These are phyloP conservation scores for Andrena praecox DNA, from an alignment of 2,888 invertebrate genomes.

Conservation along the genomic window DNA sequence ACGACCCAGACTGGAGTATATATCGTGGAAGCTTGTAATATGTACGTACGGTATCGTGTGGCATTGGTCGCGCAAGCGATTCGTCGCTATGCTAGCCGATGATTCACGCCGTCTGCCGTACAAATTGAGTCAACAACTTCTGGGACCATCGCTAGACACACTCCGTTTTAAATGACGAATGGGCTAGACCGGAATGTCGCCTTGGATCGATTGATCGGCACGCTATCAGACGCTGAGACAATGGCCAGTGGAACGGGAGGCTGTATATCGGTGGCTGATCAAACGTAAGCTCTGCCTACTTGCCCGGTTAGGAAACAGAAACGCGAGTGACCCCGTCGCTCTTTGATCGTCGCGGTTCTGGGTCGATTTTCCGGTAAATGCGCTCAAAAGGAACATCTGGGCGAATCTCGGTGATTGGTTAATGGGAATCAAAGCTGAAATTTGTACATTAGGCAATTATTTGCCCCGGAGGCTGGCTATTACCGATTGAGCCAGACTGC, in stretches of 20 bases:
- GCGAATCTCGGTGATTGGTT: constrained; percentile 58
- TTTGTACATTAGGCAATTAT: constrained; percentile 52
- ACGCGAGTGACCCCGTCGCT: constrained; percentile 26
- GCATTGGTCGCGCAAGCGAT: neutral
- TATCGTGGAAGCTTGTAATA: neutral
- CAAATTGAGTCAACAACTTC: constrained; percentile 35
- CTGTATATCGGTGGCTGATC: constrained; percentile 62
- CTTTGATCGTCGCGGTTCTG: constrained; percentile 45
- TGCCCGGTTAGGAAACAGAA: constrained; percentile 16
- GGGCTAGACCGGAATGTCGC: constrained; percentile 2
- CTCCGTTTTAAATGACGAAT: neutral
- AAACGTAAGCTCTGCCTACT: constrained; percentile 52
- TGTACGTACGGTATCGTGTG: neutral
- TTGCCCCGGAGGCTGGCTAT: constrained; percentile 43
- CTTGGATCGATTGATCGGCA: constrained; percentile 32
- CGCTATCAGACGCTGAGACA: constrained; percentile 13
- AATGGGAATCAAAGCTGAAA: constrained; percentile 46
- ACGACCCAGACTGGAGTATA: neutral
- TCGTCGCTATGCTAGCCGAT: constrained; percentile 7
- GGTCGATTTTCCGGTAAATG: constrained; percentile 54
- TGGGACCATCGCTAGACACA: neutral
- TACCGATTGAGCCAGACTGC: constrained; percentile 47
- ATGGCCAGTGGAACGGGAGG: constrained; percentile 39
- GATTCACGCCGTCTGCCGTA: constrained; percentile 18
- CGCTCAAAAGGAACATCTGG: constrained; percentile 33